A percentile compares a stretch with the other conserved stretches of the same genome.
These are phyloP conservation scores for Choreutis nemorana DNA, from an alignment of 2,888 invertebrate species.

Conservation along the genomic window DNA sequence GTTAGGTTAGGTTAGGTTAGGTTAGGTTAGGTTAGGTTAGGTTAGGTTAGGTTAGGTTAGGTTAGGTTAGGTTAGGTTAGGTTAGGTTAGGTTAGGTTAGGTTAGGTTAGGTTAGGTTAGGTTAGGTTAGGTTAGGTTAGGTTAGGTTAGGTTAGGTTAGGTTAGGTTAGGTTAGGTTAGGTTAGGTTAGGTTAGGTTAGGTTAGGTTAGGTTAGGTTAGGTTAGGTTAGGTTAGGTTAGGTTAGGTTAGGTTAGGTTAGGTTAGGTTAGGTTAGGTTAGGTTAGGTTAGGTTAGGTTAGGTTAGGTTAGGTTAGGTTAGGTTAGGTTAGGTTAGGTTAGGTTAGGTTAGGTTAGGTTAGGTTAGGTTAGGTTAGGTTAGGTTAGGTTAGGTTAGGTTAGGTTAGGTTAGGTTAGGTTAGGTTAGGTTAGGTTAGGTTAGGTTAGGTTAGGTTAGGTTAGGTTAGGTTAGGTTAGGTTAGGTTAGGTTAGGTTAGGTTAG, in stretches of 20 bases:
- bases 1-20: constrained; percentile 8
- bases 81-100: constrained; percentile 6
- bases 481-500: constrained; percentile 5
- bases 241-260: constrained; percentile 4
- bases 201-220: constrained; percentile 3
- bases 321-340: constrained; percentile 4
- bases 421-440: constrained; percentile 4
- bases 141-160: constrained; percentile 2
- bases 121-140: constrained; percentile 2
- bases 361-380: constrained; percentile 4
- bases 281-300: constrained; percentile 4
- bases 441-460: constrained; percentile 4
- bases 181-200: constrained; percentile 2
- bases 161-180: constrained; percentile 2
- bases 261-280: constrained; percentile 4
- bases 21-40: constrained; percentile 8
- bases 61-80: constrained; percentile 8
- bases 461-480: constrained; percentile 10
- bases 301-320: constrained; percentile 4
- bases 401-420: constrained; percentile 4
- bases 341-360: constrained; percentile 4
- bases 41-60: constrained; percentile 7
- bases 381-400: constrained; percentile 4
- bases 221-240: constrained; percentile 4
- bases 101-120: constrained; percentile 7